A percentile compares a stretch with the other conserved stretches of the same genome.
Evolutionary conservation across 2,797 vertebrate species (phyloP).

Genomic region (Serranus cabrilla): DNA sequence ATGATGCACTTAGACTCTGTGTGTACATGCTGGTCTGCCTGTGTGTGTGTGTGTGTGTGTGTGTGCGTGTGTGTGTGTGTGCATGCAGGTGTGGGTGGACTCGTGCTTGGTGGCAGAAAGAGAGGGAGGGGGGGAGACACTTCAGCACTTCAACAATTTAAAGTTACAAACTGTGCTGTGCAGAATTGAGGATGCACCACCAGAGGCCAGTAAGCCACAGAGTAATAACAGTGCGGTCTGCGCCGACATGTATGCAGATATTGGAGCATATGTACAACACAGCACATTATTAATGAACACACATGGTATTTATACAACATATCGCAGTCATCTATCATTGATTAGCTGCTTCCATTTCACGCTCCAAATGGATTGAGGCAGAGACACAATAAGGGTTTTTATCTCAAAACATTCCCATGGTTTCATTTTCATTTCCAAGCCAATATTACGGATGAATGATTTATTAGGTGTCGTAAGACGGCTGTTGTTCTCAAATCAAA

Average conservation of each 20-base stretch:
- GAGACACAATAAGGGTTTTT: conserved; percentile 26
- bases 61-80: conserved; percentile 6
- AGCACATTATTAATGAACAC: conserved; percentile 34
- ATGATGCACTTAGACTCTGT: conserved; percentile 50
- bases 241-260: conserved; percentile 5
- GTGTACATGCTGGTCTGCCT: neutral
- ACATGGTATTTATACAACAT: conserved; percentile 33
- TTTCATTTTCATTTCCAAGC: conserved; percentile 53
- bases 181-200: conserved; percentile 39
- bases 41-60: neutral
- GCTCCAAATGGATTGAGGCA: conserved; percentile 32
- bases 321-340: conserved; percentile 48
- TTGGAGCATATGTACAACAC: conserved; percentile 14
- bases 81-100: conserved; percentile 31
- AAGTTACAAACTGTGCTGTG: conserved; percentile 39
- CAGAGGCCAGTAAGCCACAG: conserved; percentile 56
- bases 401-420: conserved; percentile 30
- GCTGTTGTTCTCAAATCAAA: conserved; percentile 46
- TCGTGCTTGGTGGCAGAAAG: conserved; percentile 12
- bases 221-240: conserved; percentile 24
- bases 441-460: conserved; percentile 54
- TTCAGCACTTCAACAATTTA: conserved; percentile 17
- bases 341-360: conserved; percentile 51
- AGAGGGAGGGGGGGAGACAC: neutral
- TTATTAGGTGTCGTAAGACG: conserved; percentile 56